Evolutionary conservation across 2,888 invertebrate species (phyloP), one percentile per base, ranked within the genome.

Genomic region (Bhutanitis thaidina): DNA sequence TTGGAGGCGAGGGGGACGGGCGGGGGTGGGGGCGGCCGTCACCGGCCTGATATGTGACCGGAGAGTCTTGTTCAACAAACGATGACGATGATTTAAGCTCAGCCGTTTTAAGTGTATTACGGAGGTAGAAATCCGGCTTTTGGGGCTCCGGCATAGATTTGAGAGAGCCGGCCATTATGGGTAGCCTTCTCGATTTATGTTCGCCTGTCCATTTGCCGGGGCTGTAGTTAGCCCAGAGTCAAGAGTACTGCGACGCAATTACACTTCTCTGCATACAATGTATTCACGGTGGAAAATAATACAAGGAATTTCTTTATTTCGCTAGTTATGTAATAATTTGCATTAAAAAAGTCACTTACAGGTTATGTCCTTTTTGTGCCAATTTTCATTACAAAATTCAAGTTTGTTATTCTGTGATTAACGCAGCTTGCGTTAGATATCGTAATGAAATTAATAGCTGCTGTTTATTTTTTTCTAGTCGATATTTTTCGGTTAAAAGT

Each of bases 1-100:
- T 82, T 74, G 75, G 71, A 71, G 74, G 75, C 55, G 41, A 30
- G 36, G 49, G 49, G 16, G 49, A 15, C 7, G 35, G 47, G 41
- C 57, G 53, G 58, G 58, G 63, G 57, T 40, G 51, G 45, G 45
- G 61, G 69, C 65, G 65, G 63, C 71, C 79, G 77, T 77, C 82
- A 77, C 74, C 73, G 72, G 67, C 64, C 81, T 88, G 88, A 88
- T 88, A 88, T 88, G 88, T 89, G 88, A 88, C 88, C 87, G 82
- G 86, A 80, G 85, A 87, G 86, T 88, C 88, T 88, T 89, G 88
- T 87, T 88, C 88, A 89, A 88, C 88, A 89, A 89, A 89, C 88
- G 88, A 84, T 88, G 88, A 89, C 88, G 88, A 89, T 89, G 88
- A 88, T 89, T 88, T 89, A 89, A 84, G 88, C 88, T 80, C 77